A percentile compares a stretch with the other conserved stretches of the same genome.
These are phyloP conservation scores for Ephydatia muelleri DNA, from an alignment of 37 sponge, comb jelly and placozoan genomes.

Conservation along the genomic window DNA sequence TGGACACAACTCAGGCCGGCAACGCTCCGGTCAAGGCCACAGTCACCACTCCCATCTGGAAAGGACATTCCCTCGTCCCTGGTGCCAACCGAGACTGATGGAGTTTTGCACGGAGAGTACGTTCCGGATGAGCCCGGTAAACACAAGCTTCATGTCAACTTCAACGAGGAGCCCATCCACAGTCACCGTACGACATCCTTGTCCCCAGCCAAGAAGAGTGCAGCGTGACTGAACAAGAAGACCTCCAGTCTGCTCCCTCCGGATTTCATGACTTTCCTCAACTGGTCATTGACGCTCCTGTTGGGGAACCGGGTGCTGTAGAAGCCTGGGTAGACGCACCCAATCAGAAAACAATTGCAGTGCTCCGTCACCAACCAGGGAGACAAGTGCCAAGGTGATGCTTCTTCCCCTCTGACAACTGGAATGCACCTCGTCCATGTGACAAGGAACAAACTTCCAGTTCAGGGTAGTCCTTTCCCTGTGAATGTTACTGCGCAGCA, in stretches of 20 bases:
- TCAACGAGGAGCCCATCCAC: slow-evolving; percentile 60
- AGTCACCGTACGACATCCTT: slow-evolving; percentile 52
- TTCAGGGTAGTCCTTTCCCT: slow-evolving; percentile 74
- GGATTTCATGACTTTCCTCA: too few relatives aligned
- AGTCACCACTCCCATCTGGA: slow-evolving; percentile 55
- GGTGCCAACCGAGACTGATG: not conserved
- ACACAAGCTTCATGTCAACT: slow-evolving; percentile 56
- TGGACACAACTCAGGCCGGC: slow-evolving; percentile 67
- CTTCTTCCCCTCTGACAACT: slow-evolving; percentile 38
- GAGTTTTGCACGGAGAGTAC: slow-evolving; percentile 44
- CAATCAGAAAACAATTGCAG: slow-evolving; percentile 24
- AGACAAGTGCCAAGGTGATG: slow-evolving; percentile 64
- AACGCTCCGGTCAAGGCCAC: slow-evolving; percentile 46
- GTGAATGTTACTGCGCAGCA: slow-evolving; percentile 71
- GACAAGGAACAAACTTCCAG: slow-evolving; percentile 46
- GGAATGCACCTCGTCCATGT: slow-evolving; percentile 75
- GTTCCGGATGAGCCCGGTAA: slow-evolving; percentile 58
- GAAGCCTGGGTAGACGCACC: slow-evolving; percentile 20
- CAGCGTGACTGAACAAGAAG: too few relatives aligned
- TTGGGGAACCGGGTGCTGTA: slow-evolving; percentile 75
- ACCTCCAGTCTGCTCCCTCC: too few relatives aligned
- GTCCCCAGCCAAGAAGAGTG: slow-evolving; percentile 20
- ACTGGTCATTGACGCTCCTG: slow-evolving; percentile 39
- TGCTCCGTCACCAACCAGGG: slow-evolving; percentile 22
- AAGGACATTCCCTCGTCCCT: not conserved